Conservation (phyloP, 2,888 invertebrate genomes). For the Rhamnusium bicolor region DNA sequence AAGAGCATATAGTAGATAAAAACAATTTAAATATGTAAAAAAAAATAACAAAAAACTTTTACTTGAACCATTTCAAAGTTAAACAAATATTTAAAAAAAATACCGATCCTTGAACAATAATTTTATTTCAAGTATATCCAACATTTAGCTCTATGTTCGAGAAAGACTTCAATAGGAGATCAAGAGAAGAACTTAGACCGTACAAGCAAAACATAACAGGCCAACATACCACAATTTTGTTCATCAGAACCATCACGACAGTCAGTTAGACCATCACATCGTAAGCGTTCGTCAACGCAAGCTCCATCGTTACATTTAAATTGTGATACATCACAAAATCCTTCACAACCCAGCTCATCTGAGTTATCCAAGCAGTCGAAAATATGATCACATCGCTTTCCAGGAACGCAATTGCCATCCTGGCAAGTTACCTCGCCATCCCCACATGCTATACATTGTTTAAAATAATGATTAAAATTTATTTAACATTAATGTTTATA, state of each 20-base stretch:
- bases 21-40: no score
- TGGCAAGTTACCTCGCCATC: constrained; percentile 73
- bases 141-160: background rate
- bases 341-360: constrained; percentile 79
- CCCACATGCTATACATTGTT: constrained; percentile 65
- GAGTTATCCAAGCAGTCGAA: constrained; percentile 85
- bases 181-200: constrained; percentile 17
- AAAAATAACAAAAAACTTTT: no score
- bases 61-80: no score
- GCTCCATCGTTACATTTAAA: constrained; percentile 64
- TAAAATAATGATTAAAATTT: background rate
- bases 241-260: constrained; percentile 78
- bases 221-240: constrained; percentile 69
- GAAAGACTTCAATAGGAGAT: constrained; percentile 14
- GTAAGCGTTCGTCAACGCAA: constrained; percentile 72
- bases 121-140: constrained; percentile 5
- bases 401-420: constrained; percentile 71
- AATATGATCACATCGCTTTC: constrained; percentile 70
- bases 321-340: constrained; percentile 47
- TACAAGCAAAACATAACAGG: constrained; percentile 33
- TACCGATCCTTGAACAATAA: background rate
- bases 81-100: no score
- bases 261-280: constrained; percentile 73
- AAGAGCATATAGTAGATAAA: no score
- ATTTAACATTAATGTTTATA: background rate